Base-by-base conservation (phyloP, 2,113 vertebrate species). In the Chloropsis cyanopogon region DNA sequence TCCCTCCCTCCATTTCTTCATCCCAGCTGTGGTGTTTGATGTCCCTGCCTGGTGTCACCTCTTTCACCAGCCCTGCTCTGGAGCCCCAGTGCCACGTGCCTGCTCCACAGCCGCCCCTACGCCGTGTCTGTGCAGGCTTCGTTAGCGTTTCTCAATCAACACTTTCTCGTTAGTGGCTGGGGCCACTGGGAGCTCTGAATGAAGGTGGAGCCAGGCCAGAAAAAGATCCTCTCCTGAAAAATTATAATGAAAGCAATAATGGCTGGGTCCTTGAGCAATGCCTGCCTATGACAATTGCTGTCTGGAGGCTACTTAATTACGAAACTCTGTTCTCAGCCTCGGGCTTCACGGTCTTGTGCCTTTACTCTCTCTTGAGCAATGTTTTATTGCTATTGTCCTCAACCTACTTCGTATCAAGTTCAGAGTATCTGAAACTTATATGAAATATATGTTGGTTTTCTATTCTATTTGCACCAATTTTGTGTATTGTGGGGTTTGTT, bases 221-320 rank as follows among this genome's bases (percentile, higher is more conserved):
- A 63, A 83, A 73, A 68, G 92, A 88, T 96, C 88, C 83, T 92
- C 72, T 94, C 80, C 92, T 86, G 93, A 96, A 96, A 92, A 96
- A 83, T 52, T 71, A 39, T 60, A 94, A 94, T 90, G 79, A 94
- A 94, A 88, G 93, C 96, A 96, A 88, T 93, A 94, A 83, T 94
- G 92, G 93, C 22, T 56, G 69, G 72, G 80, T 94, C 93, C 95
- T 96, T 96, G 94, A 96, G 94, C 92, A 97, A 94, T 21, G 92
- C 90, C 84, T 37, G 79, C 19, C 4, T 76, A 20, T 86, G 88
- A 95, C 93, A 90, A 92, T 93, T 12, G 46, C 35, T 97, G 95
- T 96, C 95, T 92, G 83, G 72, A 93, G 96, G 96, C 95, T 96
- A 96, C 95, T 95, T 95, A 94, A 96, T 96, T 93, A 96, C 80